These are phyloP conservation scores for Bos javanicus DNA, from an alignment of 2,113 vertebrate genomes.

Conservation along the genomic window DNA sequence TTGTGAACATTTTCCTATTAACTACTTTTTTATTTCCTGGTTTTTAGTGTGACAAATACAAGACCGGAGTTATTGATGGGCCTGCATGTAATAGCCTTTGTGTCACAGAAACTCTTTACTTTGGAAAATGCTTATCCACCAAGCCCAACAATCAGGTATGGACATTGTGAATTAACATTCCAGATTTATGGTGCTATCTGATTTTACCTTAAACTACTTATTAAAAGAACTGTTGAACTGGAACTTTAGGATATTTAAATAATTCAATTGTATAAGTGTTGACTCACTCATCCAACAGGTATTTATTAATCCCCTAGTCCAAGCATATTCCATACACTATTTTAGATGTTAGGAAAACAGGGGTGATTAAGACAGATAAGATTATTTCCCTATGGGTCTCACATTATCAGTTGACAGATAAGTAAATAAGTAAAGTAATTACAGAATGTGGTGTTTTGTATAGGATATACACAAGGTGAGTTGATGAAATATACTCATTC, in stretches of 20 bases:
- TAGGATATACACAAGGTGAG: neutral
- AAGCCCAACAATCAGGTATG: conserved; percentile 93
- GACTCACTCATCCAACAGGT: neutral
- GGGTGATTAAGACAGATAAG: neutral
- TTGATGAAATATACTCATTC: neutral
- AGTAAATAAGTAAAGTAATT: neutral
- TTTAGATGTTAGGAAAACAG: neutral
- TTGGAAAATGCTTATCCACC: conserved; percentile 95
- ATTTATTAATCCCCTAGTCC: neutral
- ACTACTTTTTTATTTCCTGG: conserved; percentile 36
- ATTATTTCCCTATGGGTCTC: conserved; percentile 12
- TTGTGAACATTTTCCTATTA: conserved; percentile 43
- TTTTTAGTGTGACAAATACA: conserved; percentile 95
- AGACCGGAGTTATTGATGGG: conserved; percentile 93
- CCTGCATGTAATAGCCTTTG: conserved; percentile 96
- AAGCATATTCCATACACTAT: neutral
- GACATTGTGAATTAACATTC: conserved; percentile 7
- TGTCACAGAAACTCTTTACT: conserved; percentile 93
- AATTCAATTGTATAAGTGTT: neutral
- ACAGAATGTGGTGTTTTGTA: neutral
- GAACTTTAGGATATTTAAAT: neutral
- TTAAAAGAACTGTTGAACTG: conserved; percentile 29
- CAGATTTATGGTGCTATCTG: neutral
- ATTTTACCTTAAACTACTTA: conserved; percentile 26
- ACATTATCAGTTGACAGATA: neutral